Base-by-base conservation (phyloP, 2,888 invertebrate species). In the Argyresthia goedartella region DNA sequence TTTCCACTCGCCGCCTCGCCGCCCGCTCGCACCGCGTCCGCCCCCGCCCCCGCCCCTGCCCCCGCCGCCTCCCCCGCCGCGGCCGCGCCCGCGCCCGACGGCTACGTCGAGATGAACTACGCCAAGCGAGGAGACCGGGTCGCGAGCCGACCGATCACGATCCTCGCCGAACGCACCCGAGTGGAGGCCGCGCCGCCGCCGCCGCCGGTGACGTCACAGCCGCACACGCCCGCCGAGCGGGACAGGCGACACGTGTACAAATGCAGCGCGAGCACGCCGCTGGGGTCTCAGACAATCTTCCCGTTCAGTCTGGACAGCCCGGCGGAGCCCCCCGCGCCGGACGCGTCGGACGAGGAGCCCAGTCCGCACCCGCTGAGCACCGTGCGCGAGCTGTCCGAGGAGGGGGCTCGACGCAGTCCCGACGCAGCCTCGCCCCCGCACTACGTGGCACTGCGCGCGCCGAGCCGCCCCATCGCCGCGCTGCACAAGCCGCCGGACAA, bases 271-370 rank as follows among this genome's bases (percentile, higher is more conserved):
- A n/a, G 85, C 2, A 89, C 90, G 0, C 89, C 89, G 0, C 89
- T 89, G 1, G 90, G 90, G 47, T 90, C 90, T 7, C 88, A 88
- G 53, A 90, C 91, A 0, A 89, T 92, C 55, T 92, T 92, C 69
- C 91, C 92, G 1, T 87, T 92, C 62, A 91, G 90, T 55, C 71
- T 91, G 46, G 91, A 91, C 66, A 91, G 91, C 58, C 92, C 92
- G 0, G 88, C 89, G 13, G 90, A 91, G 2, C 91, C 91, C 0
- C 80, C 88, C 16, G 89, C 89, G 57, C 68, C 77, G 0, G 76
- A 80, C 50, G 71, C 79, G 15, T 57, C 68, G 15, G 76, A 60
- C 8, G 59, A 76, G 11, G 68, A 73, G 39, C 56, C 60, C 6
- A 52, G 60, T 3, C 68, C 65, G 34, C 76, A 77, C 49, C 66